Percentiles rank a stretch among this genome's conserved stretches.
These are phyloP conservation scores for Oryctolagus cuniculus DNA, from an alignment of 2,113 vertebrate species.

Conservation along the genomic window DNA sequence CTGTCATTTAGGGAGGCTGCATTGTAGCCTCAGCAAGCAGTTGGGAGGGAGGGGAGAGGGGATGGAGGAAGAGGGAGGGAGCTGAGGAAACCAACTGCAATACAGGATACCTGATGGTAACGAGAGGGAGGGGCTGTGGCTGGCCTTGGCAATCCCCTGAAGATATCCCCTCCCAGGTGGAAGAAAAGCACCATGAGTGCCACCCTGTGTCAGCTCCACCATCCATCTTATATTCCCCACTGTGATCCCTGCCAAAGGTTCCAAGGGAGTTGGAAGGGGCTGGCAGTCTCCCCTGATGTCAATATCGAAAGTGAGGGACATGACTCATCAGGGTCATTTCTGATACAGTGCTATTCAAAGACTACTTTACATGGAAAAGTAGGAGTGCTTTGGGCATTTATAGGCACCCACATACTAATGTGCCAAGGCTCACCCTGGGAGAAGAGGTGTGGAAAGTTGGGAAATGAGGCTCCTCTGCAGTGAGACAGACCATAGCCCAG, in stretches of 20 bases:
- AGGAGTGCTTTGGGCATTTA: not conserved
- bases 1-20: conserved; percentile 15
- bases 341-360: conserved; percentile 22
- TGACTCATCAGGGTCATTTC: conserved; percentile 68
- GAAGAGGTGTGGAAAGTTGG: not conserved
- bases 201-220: not conserved
- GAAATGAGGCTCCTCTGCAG: not conserved
- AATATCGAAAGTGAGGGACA: conserved; percentile 53
- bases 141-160: not conserved
- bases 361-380: conserved; percentile 57
- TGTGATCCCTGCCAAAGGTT: not conserved
- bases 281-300: conserved; percentile 57
- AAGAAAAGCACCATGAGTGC: not conserved
- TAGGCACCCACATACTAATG: conserved; percentile 1
- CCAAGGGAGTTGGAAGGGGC: conserved; percentile 38
- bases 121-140: not conserved
- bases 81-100: not conserved
- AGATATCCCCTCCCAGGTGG: not conserved
- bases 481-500: not conserved
- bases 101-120: not conserved
- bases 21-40: conserved; percentile 30
- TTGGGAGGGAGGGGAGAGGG: conserved; percentile 2
- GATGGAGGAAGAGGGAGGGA: not conserved
- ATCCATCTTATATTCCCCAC: conserved; percentile 38
- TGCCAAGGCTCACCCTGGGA: not conserved